phyloP scores from a whole-genome alignment of 1,140 invertebrate species.

The Bursaphelenchus mucronatus region DNA sequence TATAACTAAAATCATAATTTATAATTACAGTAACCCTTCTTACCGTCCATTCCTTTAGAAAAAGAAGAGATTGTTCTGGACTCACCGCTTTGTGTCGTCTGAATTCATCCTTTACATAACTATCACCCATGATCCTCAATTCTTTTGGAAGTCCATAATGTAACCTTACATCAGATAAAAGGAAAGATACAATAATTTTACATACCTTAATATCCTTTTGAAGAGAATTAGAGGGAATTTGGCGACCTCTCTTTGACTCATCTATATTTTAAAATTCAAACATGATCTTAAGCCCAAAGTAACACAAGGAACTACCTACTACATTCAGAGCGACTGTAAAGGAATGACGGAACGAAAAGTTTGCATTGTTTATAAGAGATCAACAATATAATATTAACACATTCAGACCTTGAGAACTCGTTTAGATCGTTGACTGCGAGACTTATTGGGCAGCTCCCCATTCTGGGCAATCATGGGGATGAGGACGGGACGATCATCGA shows the following conservation, averaged over 20 bases:
- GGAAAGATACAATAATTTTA: background rate
- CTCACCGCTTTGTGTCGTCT: slow-evolving; percentile 60
- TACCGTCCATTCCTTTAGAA: slow-evolving; percentile 64
- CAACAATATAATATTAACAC: too few relatives aligned
- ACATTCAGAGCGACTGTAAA: too few relatives aligned
- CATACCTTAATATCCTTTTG: slow-evolving; percentile 19
- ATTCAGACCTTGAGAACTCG: too few relatives aligned
- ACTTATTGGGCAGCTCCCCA: too few relatives aligned
- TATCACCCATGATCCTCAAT: slow-evolving; percentile 61
- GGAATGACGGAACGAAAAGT: too few relatives aligned
- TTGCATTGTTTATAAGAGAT: too few relatives aligned
- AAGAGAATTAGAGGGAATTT: slow-evolving; percentile 27
- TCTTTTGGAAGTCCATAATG: slow-evolving; percentile 61
- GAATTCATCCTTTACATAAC: slow-evolving; percentile 64
- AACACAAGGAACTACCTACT: too few relatives aligned
- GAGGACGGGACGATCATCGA: background rate
- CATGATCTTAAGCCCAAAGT: too few relatives aligned
- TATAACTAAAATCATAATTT: slow-evolving; percentile 48
- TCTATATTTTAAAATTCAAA: too few relatives aligned
- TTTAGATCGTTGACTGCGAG: too few relatives aligned
- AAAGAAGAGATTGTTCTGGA: slow-evolving; percentile 56
- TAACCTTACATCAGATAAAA: slow-evolving; percentile 15
- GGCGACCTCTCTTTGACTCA: background rate
- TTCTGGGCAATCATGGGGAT: background rate
- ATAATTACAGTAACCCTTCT: slow-evolving; percentile 30